These are phyloP conservation scores for Haemorhous mexicanus DNA, from an alignment of 2,113 vertebrate genomes.

Conservation along the genomic window DNA sequence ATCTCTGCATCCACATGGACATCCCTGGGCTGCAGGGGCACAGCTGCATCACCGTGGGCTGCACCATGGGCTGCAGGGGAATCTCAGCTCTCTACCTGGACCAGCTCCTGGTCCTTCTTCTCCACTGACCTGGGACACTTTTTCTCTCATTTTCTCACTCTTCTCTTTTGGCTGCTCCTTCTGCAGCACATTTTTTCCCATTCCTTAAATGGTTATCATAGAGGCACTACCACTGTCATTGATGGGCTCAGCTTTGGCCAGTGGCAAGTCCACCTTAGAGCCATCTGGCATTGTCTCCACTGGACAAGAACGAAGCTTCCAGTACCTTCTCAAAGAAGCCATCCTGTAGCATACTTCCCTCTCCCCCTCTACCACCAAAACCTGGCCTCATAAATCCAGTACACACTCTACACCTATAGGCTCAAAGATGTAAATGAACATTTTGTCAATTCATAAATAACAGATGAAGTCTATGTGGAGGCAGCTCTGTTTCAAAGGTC, in stretches of 20 bases:
- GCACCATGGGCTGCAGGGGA: fast-evolving
- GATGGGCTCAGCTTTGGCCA: background rate
- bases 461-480: fast-evolving
- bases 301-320: background rate
- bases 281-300: background rate
- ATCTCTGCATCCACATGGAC: background rate
- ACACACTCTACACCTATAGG: background rate
- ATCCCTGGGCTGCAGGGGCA: background rate
- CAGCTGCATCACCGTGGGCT: background rate
- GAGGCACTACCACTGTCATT: background rate
- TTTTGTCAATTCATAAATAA: background rate
- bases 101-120: background rate
- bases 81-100: fast-evolving
- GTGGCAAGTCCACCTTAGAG: background rate
- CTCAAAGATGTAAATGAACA: background rate
- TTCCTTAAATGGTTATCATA: background rate
- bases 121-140: background rate
- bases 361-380: background rate
- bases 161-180: background rate
- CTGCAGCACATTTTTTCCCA: background rate
- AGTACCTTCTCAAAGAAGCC: background rate
- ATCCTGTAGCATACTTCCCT: no score
- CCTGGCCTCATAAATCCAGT: background rate
- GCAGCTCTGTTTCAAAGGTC: background rate
- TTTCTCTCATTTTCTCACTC: background rate